Evolutionary conservation across 2,113 vertebrate genomes (phyloP).

Genomic region (Trichechus manatus): DNA sequence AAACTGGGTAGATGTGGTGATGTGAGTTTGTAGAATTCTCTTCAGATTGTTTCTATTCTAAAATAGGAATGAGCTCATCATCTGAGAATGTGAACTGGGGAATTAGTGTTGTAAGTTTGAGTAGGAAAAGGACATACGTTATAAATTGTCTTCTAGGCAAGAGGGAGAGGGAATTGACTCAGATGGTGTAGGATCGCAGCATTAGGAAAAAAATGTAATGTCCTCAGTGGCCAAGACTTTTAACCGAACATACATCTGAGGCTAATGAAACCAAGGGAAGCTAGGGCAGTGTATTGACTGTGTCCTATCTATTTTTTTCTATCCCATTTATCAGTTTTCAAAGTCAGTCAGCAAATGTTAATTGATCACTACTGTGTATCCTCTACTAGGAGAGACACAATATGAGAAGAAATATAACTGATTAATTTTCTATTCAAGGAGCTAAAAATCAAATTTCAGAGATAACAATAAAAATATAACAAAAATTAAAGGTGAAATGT

Average conservation of each 20-base stretch:
- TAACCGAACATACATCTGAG: background rate
- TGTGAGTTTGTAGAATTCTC: background rate
- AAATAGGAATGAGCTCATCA: background rate
- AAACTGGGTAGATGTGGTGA: background rate
- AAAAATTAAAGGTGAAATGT: background rate
- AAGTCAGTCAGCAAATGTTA: background rate
- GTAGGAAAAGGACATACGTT: background rate
- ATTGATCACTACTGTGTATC: background rate
- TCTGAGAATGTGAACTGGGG: background rate
- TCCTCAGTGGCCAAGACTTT: background rate
- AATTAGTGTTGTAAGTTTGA: background rate
- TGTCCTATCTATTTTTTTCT: background rate
- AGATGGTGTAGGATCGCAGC: background rate
- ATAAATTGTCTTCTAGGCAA: background rate
- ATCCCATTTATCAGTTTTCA: background rate
- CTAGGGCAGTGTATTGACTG: background rate
- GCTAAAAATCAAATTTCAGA: background rate
- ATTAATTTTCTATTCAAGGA: background rate
- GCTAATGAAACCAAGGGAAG: rapidly evolving
- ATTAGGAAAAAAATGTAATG: background rate
- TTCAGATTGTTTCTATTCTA: background rate
- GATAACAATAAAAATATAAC: background rate
- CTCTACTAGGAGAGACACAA: background rate
- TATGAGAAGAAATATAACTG: background rate
- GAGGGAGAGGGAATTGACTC: background rate